Evolutionary conservation across 1,140 invertebrate species (phyloP), one percentile per base, ranked within the genome.

Genomic region (Matsumurasca onukii): DNA sequence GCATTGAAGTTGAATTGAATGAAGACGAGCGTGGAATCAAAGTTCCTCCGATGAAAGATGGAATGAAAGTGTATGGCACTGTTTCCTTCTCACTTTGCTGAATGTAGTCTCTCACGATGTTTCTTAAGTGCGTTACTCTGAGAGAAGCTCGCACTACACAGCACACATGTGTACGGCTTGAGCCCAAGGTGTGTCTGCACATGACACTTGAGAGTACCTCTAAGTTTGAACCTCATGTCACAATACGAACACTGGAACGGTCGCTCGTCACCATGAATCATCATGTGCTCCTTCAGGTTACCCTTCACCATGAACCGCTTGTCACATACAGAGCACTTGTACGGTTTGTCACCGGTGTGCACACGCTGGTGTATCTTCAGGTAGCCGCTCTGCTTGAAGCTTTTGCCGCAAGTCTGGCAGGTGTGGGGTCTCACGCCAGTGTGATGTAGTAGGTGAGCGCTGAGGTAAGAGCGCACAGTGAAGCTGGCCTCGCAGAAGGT

Each of bases 351-450:
- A 12, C 63, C 63, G 1, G 63, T 34, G 25, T 65, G 63, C 1
- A 39, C 45, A 17, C 3, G 1, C 15, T 22, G 3, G 29, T 65
- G 63, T 3, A 22, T 45, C 31, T 24, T 3, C 63, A 65, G 30
- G 30, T 65, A 34, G 5, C 17, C 12, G 13, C 30, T 39, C 24
- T 31, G 20, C 1, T n/a, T 27, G 45, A 89, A 90, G 22, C 84
- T 83, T 74, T 89, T 89, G 1, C 85, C 84, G 73, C 89, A 91
- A 72, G 85, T 86, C 59, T 82, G 77, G 70, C 89, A 91, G 29
- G 81, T 79, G 73, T 89, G 87, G 3, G 88, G 89, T 72, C 87
- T 86, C 51, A 88, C 83, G 1, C 89, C 88, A 1, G 87, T 88
- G 74, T 92, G 89, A 0, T 84, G 88, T 70, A 86, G 83, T 73